Evolutionary conservation across 1,140 invertebrate species (phyloP), one percentile per base, ranked within the genome.

Genomic region (Eciton burchellii): DNA sequence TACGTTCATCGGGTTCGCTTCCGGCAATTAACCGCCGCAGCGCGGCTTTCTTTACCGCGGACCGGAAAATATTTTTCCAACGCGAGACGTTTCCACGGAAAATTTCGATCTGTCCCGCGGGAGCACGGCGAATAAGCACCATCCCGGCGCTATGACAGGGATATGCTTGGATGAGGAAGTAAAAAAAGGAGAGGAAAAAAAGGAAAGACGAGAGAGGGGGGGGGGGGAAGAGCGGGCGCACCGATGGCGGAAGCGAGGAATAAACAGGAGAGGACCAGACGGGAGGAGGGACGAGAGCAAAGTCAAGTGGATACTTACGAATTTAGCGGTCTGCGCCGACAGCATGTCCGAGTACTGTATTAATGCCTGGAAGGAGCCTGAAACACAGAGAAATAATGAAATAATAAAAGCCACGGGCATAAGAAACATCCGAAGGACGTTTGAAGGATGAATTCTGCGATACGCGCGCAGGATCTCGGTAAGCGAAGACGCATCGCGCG

Each of bases 281-380:
- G 43, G 60, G 26, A 56, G 52, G 14, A 11, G 49, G 35, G n/a
- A 47, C 35, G 11, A 66, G 47, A 47, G 29, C 57, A 65, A 81
- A 84, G 82, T 66, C 82, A 85, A 89, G 82, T 76, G 66, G 88
- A 90, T 93, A 96, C 96, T 97, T 94, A 98, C 97, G 94, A 97
- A 95, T 96, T 99, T 99, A 91, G 99, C 99, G 90, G 98, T 96
- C 94, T 99, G 98, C 82, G 99, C 99, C 85, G 98, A 97, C 91
- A 98, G 96, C 79, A 98, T 98, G 94, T 99, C 99, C 85, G 98
- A 97, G 94, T 99, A 99, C 95, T 99, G 99, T 94, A 99, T 99
- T 89, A 99, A 95, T 79, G 99, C 99, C 96, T 99, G 99, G 96
- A 99, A 99, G 95, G 98, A 98, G 95, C 98, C 98, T 99, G 95